phyloP scores from a whole-genome alignment of 2,888 invertebrate species.

The Mythimna albipuncta region DNA sequence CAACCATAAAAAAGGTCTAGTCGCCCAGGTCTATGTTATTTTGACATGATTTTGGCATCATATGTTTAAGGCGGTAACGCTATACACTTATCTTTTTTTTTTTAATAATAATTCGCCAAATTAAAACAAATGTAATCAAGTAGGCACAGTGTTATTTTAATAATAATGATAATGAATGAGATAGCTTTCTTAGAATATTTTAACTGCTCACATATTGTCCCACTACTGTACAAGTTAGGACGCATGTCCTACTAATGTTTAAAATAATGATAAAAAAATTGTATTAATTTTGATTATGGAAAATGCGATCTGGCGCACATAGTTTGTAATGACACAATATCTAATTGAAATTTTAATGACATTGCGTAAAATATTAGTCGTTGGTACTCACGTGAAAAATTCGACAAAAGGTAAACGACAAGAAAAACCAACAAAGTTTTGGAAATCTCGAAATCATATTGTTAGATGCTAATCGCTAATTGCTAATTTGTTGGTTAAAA shows the following conservation, averaged over 20 bases:
- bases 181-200: neutral
- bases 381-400: conserved; percentile 42
- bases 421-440: conserved; percentile 27
- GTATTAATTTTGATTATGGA: neutral
- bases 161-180: neutral
- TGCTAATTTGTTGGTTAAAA: neutral
- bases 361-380: neutral
- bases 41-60: too few species aligned
- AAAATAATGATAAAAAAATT: too few species aligned
- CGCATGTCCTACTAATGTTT: neutral
- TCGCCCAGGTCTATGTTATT: too few species aligned
- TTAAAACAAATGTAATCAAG: neutral
- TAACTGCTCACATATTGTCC: neutral
- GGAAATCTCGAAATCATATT: neutral
- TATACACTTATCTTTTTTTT: neutral
- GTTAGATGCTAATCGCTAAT: neutral
- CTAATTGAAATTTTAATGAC: neutral
- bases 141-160: neutral
- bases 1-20: too few species aligned
- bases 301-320: neutral
- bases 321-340: neutral
- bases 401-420: conserved; percentile 18
- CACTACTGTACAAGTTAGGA: neutral
- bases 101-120: neutral
- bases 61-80: neutral